Evolutionary conservation across 2,113 vertebrate species (phyloP).

Genomic region (Malurus melanocephalus): DNA sequence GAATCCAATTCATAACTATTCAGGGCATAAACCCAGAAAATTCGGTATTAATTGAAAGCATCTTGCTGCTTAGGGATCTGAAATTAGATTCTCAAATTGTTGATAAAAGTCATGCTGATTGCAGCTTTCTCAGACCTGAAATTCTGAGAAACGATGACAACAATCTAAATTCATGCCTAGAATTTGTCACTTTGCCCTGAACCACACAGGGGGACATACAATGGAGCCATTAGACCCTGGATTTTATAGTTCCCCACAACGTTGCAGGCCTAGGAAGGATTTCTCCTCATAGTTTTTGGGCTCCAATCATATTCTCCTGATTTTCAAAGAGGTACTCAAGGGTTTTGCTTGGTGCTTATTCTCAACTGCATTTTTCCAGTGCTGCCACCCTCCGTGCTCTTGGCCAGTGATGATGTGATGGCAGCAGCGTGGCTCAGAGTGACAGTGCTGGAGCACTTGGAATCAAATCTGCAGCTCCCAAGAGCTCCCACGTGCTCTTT

Average conservation of each 20-base stretch:
- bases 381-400: neutral
- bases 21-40: neutral
- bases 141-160: neutral
- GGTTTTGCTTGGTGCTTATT: neutral
- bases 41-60: neutral
- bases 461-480: neutral
- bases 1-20: neutral
- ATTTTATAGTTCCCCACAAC: neutral
- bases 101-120: neutral
- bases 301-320: neutral
- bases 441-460: neutral
- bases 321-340: neutral
- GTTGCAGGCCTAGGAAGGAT: neutral
- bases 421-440: neutral
- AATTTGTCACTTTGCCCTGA: neutral
- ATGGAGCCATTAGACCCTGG: fast-evolving
- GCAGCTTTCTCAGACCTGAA: neutral
- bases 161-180: neutral
- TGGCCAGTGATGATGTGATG: neutral
- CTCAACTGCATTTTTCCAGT: neutral
- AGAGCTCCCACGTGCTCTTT: neutral
- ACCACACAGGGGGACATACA: neutral
- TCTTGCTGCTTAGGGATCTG: neutral
- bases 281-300: neutral
- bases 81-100: neutral